Percentiles rank a stretch among this genome's conserved stretches.
Evolutionary conservation across 2,113 vertebrate species (phyloP).

Genomic region (Neotoma lepida): DNA sequence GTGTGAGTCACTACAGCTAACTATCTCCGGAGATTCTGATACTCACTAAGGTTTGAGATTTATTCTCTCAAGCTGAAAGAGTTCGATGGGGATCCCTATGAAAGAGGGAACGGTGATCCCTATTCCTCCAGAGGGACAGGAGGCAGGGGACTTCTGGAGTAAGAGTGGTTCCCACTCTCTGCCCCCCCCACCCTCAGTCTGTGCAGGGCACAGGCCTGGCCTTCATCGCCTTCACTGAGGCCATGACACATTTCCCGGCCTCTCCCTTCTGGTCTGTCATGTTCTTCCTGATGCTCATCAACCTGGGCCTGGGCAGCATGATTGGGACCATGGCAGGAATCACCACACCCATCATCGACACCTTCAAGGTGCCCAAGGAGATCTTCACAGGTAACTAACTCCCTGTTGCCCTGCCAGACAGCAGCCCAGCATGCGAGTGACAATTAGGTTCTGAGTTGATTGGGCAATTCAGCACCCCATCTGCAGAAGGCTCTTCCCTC

Average conservation of each 20-base stretch:
- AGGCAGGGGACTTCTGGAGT: neutral
- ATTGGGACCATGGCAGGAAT: slow-evolving; percentile 99
- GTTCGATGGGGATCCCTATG: neutral
- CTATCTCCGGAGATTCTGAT: neutral
- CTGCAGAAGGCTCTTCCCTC: neutral
- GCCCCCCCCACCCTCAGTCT: slow-evolving; percentile 84
- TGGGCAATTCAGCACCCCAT: neutral
- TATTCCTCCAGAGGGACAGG: neutral
- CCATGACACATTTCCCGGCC: slow-evolving; percentile 98
- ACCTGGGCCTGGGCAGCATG: slow-evolving; percentile 98
- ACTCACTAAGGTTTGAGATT: neutral
- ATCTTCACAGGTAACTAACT: slow-evolving; percentile 94
- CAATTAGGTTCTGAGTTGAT: neutral
- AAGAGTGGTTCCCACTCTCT: neutral
- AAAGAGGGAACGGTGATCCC: neutral
- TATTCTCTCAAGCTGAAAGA: neutral
- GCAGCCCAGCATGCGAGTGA: neutral
- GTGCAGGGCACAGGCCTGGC: slow-evolving; percentile 98
- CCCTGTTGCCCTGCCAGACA: neutral
- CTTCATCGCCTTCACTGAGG: slow-evolving; percentile 99
- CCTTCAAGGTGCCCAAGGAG: slow-evolving; percentile 98
- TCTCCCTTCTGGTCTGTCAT: slow-evolving; percentile 98
- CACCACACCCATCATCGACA: slow-evolving; percentile 96
- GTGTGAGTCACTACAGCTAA: neutral
- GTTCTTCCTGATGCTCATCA: slow-evolving; percentile 99